Conservation (phyloP, 2,888 invertebrate genomes). For the Teinopalpus imperialis region DNA sequence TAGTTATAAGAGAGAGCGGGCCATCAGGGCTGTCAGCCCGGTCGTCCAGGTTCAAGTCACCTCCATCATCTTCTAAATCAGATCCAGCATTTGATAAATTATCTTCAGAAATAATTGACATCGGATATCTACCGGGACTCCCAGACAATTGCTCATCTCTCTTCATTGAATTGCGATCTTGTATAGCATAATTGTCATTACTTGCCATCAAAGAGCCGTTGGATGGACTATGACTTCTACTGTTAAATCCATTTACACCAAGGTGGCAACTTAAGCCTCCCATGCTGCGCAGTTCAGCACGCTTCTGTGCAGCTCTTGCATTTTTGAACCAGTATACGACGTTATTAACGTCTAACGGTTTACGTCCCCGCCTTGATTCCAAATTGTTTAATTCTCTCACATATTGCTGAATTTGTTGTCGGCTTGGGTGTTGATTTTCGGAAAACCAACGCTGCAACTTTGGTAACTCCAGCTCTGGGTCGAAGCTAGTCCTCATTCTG, state of each 20-base stretch:
- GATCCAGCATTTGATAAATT: constrained; percentile 84
- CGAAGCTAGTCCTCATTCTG: constrained; percentile 97
- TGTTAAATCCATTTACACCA: constrained; percentile 84
- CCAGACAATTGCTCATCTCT: constrained; percentile 82
- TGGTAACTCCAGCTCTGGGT: constrained; percentile 97
- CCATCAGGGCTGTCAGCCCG: constrained; percentile 85
- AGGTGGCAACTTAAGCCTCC: constrained; percentile 82
- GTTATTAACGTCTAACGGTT: constrained; percentile 97
- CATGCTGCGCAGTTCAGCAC: constrained; percentile 90
- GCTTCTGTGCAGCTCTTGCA: constrained; percentile 96
- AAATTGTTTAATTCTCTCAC: constrained; percentile 96
- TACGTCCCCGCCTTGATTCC: constrained; percentile 95
- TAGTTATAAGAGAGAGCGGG: constrained; percentile 87
- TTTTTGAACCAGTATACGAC: constrained; percentile 99
- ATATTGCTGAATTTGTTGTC: constrained; percentile 98
- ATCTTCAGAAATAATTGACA: constrained; percentile 85
- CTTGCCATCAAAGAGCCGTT: constrained; percentile 84
- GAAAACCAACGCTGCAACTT: constrained; percentile 98
- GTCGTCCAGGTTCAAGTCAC: constrained; percentile 74
- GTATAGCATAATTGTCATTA: constrained; percentile 79
- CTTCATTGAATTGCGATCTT: constrained; percentile 83
- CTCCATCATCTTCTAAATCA: constrained; percentile 87
- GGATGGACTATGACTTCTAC: constrained; percentile 84
- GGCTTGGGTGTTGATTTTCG: constrained; percentile 97
- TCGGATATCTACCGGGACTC: constrained; percentile 81